phyloP scores from a whole-genome alignment of 2,888 invertebrate species.

The Mythimna lalbum region DNA sequence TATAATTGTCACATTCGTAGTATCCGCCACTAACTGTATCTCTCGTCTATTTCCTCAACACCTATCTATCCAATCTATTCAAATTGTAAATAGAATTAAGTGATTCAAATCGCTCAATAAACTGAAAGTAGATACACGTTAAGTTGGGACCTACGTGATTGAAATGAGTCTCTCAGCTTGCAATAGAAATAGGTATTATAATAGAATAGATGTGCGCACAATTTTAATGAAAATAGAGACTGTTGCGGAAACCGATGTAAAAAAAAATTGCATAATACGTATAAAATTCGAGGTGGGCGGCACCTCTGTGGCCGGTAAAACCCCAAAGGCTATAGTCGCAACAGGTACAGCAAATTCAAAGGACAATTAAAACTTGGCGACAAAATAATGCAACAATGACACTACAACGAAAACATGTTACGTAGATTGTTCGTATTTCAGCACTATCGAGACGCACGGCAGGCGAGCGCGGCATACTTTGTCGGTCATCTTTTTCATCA shows the following conservation, averaged over 20 bases:
- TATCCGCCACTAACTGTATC: slow-evolving; percentile 24
- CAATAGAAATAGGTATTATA: slow-evolving; percentile 14
- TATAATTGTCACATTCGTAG: slow-evolving; percentile 9
- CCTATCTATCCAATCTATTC: slow-evolving; percentile 12
- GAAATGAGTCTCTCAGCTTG: slow-evolving; percentile 16
- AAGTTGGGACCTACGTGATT: slow-evolving; percentile 11
- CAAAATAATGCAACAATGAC: slow-evolving; percentile 81
- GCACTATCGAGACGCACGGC: slow-evolving; percentile 83
- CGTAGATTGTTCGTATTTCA: slow-evolving; percentile 86
- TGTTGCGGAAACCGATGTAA: slow-evolving; percentile 32
- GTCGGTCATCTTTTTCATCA: slow-evolving; percentile 73
- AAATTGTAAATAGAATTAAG: slow-evolving; percentile 43
- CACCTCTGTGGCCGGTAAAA: slow-evolving; percentile 49
- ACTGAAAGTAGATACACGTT: slow-evolving; percentile 22
- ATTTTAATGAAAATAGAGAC: slow-evolving; percentile 36
- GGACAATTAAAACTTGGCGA: slow-evolving; percentile 79
- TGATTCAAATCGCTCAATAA: slow-evolving; percentile 35
- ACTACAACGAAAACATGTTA: slow-evolving; percentile 85
- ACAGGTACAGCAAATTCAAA: slow-evolving; percentile 75
- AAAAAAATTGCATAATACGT: slow-evolving; percentile 36
- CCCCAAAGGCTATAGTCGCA: slow-evolving; percentile 46
- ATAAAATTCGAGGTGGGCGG: slow-evolving; percentile 45
- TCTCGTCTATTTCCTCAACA: slow-evolving; percentile 28
- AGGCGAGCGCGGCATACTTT: slow-evolving; percentile 80
- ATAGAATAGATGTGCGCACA: neutral